Percentiles rank a stretch among this genome's conserved stretches.
Conservation (phyloP, 2,797 vertebrate species). For the Myotis findleyi region DNA sequence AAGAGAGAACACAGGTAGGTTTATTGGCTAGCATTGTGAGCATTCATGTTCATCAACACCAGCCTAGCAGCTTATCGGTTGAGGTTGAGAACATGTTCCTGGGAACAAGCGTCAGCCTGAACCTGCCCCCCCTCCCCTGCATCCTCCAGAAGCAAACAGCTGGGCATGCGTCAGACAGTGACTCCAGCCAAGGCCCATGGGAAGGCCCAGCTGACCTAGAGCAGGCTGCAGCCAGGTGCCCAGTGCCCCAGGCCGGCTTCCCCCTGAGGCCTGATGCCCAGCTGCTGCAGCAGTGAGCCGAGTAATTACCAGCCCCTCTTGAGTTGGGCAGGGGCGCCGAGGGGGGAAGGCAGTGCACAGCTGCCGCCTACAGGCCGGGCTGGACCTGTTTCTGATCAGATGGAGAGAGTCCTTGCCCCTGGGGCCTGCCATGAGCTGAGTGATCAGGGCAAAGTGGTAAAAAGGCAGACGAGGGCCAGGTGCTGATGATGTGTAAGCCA, state of each 20-base stretch:
- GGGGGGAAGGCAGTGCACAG: background rate
- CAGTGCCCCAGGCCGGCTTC: background rate
- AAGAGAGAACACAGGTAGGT: background rate
- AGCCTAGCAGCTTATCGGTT: background rate
- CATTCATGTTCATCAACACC: background rate
- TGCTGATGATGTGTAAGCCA: background rate
- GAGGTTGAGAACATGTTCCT: background rate
- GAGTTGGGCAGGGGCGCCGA: too few relatives aligned
- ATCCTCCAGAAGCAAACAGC: background rate
- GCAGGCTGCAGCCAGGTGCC: background rate
- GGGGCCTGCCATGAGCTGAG: rapidly evolving
- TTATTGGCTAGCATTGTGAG: background rate
- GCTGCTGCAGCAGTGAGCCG: background rate
- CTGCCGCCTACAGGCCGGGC: background rate
- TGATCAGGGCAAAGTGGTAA: background rate
- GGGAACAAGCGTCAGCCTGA: background rate
- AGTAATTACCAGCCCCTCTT: background rate
- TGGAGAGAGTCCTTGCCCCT: rapidly evolving
- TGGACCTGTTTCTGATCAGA: too few relatives aligned
- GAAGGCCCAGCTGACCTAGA: background rate
- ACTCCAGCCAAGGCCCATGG: background rate
- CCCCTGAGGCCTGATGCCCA: background rate
- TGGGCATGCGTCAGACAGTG: background rate
- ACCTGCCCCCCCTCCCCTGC: background rate
- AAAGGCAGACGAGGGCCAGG: background rate